Evolutionary conservation across 2,113 vertebrate species (phyloP), one percentile per base, ranked within the genome.

Genomic region (Myiozetetes cayanensis): DNA sequence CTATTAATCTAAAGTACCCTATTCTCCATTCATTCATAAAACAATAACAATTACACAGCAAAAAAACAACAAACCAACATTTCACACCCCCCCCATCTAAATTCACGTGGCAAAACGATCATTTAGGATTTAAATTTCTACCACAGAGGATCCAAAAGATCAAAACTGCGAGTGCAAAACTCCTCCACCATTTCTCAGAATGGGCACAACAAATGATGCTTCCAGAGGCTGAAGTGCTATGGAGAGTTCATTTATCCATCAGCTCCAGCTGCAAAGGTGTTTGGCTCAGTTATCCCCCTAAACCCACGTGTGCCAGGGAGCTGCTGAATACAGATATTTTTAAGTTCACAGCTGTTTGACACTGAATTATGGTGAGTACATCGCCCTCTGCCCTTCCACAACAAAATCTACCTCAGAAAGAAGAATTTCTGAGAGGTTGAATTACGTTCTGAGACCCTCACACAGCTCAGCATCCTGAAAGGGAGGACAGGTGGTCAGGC

Each of bases 181-280:
- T 12, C 39, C 14, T 63, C 35, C 28, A 72, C 6, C 11, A 3
- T 44, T 72, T 46, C 77, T 58, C 53, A n/a, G 53, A 52, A 58
- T 0, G 6, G 66, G 31, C 49, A 75, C 49, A 44, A 44, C 1
- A 49, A 80, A 0, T 1, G 31, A 21, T 47, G 52, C 16, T 39
- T 49, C 61, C 58, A 43, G 49, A 65, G 61, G 22, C 8, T 24
- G 14, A 13, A 67, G 4, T 0, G 2, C 3, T 0, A 2, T 1
- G 41, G 50, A 6, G 49, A 87, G 77, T 5, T 33, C 5, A 35
- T 25, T 25, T 10, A 20, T 3, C 14, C 77, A 27, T 1, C 16
- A 3, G 55, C n/a, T 61, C 41, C 14, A 37, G 22, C 35, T 49
- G 25, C 70, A 49, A 21, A 67, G 43, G 49, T 21, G 5, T 8